Evolutionary conservation across 2,113 vertebrate genomes (phyloP), one percentile per base, ranked within the genome.

Genomic region (Onychorhynchus coronatus): DNA sequence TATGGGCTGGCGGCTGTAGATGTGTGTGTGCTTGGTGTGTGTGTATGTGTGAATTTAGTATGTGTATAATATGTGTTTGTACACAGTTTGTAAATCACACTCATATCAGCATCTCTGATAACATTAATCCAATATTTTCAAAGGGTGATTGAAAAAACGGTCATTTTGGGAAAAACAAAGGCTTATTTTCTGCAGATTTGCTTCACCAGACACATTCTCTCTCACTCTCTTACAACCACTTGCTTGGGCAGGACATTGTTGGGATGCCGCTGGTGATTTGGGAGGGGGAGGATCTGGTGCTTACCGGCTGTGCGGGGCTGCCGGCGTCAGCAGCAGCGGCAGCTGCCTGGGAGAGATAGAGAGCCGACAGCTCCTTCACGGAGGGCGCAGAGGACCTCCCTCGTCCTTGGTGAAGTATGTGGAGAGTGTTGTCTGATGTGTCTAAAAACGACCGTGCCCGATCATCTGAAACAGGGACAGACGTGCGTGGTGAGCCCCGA

Each of bases 301-400:
- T 98, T 98, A 99, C 99, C 78, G 92, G 73, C 86, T 97, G 97
- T 7, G 85, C 3, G 16, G 67, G 76, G 85, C 81, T 33, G 53
- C 71, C 0, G 75, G 87, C 8, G 55, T 77, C 82, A 96, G 91
- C 96, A 97, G 95, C 97, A 73, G 89, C 96, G 65, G 98, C 97
- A 97, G 98, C 97, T 97, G 98, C 91, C 96, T 96, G 97, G 30
- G 97, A 98, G 79, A 98, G 98, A 97, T 98, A 98, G 85, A 92
- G 96, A 91, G 97, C 97, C 3, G 98, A 98, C 96, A 97, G 97
- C 92, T 98, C 98, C 98, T 98, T 98, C 95, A 98, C 98, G 1
- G 98, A 98, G 79, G 82, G 91, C 1, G 58, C 67, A 49, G 95
- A 95, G 70, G 91, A 55, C 70, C 87, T 96, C 87, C 97, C 96